Base-by-base conservation (phyloP, 1,140 invertebrate species). In the Trichomalopsis sarcophagae region DNA sequence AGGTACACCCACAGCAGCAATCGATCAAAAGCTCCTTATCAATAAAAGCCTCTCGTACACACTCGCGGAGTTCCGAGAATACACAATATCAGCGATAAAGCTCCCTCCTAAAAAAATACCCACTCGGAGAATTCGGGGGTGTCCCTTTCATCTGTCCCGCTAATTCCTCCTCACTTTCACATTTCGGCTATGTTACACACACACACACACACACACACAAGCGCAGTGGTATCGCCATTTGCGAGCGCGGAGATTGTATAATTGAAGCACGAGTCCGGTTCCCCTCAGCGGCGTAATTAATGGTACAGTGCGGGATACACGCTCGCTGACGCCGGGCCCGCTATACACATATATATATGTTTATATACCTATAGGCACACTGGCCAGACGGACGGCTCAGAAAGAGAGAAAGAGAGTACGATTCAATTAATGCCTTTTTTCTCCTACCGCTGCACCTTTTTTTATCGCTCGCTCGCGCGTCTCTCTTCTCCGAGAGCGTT, bases 371-470 rank as follows among this genome's bases (percentile, higher is more conserved):
- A 27, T 27, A 27, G 1, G 27, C 27, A 27, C 27, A 27, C 27
- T 27, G 27, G 27, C 6, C 68, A 33, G 14, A 33, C 68, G 68
- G 23, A 71, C 68, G 68, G 23, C 78, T 69, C 78, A 55, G 50
- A 50, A 14, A 50, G 47, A 55, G 50, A 55, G 50, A 62, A 62
- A 62, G 55, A 62, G 55, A 79, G 66, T 80, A 80, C 78, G 78
- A 80, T 80, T 80, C 78, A 80, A 80, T 80, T 80, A 80, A 80
- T 80, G 55, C 78, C 33, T 68, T 80, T 80, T 69, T 80, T 80
- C 66, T 80, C 78, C 68, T 71, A 10, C 23, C 68, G 68, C 30
- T 71, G 68, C 44, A 62, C 47, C 47, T 66, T 66, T 66, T 79
- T 66, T 79, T 79, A 68, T 66, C 77, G 47, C 23, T 62, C 68